phyloP scores from a whole-genome alignment of 2,113 vertebrate genomes.

The Amia ocellicauda region DNA sequence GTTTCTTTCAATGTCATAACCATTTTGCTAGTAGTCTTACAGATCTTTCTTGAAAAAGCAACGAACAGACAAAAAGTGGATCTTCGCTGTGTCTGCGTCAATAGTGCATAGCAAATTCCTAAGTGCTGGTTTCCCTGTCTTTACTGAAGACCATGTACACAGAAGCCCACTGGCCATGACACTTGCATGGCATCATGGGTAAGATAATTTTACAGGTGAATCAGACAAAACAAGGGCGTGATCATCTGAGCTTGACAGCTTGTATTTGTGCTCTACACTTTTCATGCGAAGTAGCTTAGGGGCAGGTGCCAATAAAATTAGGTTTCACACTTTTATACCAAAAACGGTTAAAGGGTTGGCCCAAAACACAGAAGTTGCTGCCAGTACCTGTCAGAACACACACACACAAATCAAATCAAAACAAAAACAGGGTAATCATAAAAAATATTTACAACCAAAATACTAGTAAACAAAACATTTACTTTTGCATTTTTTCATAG shows the following conservation, averaged over 20 bases:
- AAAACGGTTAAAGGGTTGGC: conserved; percentile 31
- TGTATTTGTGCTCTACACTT: conserved; percentile 65
- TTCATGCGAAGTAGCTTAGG: conserved; percentile 50
- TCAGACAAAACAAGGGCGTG: conserved; percentile 45
- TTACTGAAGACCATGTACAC: conserved; percentile 26
- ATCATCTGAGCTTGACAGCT: conserved; percentile 54
- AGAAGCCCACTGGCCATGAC: conserved; percentile 31
- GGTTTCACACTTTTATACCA: conserved; percentile 38
- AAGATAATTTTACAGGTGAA: conserved; percentile 36
- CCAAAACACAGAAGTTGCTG: conserved; percentile 38
- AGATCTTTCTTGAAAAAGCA: neutral
- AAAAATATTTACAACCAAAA: conserved; percentile 85
- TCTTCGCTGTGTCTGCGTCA: conserved; percentile 16
- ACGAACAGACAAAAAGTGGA: neutral
- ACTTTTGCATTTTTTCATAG: conserved; percentile 67
- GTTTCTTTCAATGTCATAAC: too few relatives aligned
- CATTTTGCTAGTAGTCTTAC: neutral
- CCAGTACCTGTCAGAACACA: conserved; percentile 53
- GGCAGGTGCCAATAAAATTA: conserved; percentile 27
- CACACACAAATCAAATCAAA: conserved; percentile 35
- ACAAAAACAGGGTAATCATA: conserved; percentile 55
- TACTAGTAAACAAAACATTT: conserved; percentile 73
- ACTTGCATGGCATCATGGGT: conserved; percentile 19
- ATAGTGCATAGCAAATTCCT: conserved; percentile 11
- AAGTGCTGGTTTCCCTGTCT: neutral